Evolutionary conservation across 1,140 invertebrate genomes (phyloP), one percentile per base, ranked within the genome.

Genomic region (Zelostemma sp.): DNA sequence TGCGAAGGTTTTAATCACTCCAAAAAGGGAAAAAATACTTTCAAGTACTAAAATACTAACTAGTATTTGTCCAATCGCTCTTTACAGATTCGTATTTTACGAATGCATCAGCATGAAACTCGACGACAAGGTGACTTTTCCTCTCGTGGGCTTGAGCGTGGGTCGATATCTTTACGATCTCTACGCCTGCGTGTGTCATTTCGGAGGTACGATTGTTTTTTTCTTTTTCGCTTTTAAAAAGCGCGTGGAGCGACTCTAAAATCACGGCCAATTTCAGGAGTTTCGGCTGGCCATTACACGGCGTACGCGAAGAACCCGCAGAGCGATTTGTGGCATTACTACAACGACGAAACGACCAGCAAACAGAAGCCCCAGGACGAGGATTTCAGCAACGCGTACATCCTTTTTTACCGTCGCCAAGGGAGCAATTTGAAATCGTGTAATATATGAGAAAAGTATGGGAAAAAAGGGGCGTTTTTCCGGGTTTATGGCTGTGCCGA

Each of bases 141-240:
- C 91, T 1, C 75, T 92, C 33, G 85, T 85, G 69, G 87, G 88
- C 33, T 82, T 91, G 1, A 87, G 87, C 68, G 77, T 85, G 18
- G 84, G 76, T 38, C 78, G 78, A 19, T 82, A 84, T 58, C 56
- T 83, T 5, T 92, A 92, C 75, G 89, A 91, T 79, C 84, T 93
- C 1, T 91, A 92, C 78, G 89, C 90, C 25, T 90, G 89, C 68
- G 90, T 93, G 17, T 92, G 91, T 79, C 91, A 93, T 79, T 90
- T 88, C 80, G 91, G 91, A 85, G 89, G 91, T 91, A 80, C 73
- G 80, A 78, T 61, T 40, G 17, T 54, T 60, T 56, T 15, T 28
- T 28, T 28, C 3, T 28, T 28, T n/a, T n/a, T n/a, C n/a, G n/a
- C n/a, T n/a, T n/a, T n/a, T n/a, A n/a, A n/a, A n/a, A n/a, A n/a